Percentiles rank a stretch among this genome's conserved stretches.
These are phyloP conservation scores for Sciurus vulgaris DNA, from an alignment of 2,797 vertebrate species.

Conservation along the genomic window DNA sequence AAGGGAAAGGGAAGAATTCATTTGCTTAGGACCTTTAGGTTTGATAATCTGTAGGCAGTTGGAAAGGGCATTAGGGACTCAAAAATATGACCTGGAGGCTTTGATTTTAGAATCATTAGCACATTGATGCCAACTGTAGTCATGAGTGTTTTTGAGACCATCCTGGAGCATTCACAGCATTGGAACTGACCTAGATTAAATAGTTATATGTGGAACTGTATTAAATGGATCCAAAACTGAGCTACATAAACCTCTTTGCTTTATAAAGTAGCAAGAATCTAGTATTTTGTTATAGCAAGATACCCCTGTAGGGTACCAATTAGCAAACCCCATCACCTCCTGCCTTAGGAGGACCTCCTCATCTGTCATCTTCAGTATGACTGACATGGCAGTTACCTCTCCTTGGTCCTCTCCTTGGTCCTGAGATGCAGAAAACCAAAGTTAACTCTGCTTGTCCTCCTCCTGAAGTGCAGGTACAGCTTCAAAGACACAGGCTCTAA, in stretches of 20 bases:
- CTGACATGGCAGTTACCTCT: not conserved
- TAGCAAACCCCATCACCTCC: not conserved
- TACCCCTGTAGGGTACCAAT: too few species aligned
- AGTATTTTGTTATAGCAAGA: not conserved
- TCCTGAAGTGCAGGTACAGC: not conserved
- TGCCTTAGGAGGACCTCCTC: not conserved
- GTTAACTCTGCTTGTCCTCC: not conserved
- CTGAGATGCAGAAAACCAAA: not conserved
- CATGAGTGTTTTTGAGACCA: not conserved
- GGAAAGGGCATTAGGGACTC: not conserved
- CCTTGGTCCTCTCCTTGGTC: not conserved
- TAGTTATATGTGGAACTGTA: not conserved
- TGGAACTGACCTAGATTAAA: not conserved
- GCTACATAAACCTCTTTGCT: not conserved
- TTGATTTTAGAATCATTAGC: not conserved
- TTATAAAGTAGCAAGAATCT: not conserved
- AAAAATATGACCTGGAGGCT: not conserved
- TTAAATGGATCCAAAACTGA: not conserved
- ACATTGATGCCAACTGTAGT: not conserved
- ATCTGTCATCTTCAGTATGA: not conserved
- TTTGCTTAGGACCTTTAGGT: not conserved
- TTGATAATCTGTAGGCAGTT: too few species aligned
- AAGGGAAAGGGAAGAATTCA: not conserved
- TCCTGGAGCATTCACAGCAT: not conserved
- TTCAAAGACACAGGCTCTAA: conserved; percentile 24